phyloP scores from a whole-genome alignment of 2,888 invertebrate species.

The Elegia similella region DNA sequence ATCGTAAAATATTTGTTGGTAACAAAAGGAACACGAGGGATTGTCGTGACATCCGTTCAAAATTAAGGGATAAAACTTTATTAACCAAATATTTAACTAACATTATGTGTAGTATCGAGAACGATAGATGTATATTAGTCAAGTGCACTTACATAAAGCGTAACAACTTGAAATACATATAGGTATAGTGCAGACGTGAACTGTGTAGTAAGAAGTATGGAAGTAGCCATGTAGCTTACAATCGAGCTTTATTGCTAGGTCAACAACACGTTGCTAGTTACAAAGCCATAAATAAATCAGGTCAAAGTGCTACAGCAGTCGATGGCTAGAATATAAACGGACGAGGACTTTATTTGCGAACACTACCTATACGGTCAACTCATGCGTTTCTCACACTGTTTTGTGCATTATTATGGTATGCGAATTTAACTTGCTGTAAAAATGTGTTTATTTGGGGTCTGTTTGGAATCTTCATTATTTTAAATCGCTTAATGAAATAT shows the following conservation, averaged over 20 bases:
- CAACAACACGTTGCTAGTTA: constrained; percentile 2
- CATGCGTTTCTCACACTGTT: neutral
- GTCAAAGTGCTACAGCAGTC: neutral
- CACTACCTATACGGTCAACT: neutral
- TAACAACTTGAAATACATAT: neutral
- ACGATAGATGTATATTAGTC: neutral
- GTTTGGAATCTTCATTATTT: too few species aligned
- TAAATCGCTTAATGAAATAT: too few species aligned
- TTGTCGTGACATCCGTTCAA: neutral
- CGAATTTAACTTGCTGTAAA: too few species aligned
- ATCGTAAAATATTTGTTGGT: neutral
- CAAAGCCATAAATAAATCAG: constrained; percentile 10
- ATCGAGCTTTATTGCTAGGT: neutral
- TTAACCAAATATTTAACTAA: neutral
- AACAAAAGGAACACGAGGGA: neutral
- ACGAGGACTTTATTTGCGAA: neutral
- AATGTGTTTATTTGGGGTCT: too few species aligned
- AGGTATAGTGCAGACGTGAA: neutral
- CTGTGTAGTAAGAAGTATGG: neutral
- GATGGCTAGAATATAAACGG: neutral
- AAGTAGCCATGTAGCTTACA: neutral
- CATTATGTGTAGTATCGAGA: neutral
- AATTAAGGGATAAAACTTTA: neutral
- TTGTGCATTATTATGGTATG: too few species aligned
- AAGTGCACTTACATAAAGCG: neutral